Evolutionary conservation across 2,113 vertebrate genomes (phyloP).

Genomic region (Nanorana parkeri): DNA sequence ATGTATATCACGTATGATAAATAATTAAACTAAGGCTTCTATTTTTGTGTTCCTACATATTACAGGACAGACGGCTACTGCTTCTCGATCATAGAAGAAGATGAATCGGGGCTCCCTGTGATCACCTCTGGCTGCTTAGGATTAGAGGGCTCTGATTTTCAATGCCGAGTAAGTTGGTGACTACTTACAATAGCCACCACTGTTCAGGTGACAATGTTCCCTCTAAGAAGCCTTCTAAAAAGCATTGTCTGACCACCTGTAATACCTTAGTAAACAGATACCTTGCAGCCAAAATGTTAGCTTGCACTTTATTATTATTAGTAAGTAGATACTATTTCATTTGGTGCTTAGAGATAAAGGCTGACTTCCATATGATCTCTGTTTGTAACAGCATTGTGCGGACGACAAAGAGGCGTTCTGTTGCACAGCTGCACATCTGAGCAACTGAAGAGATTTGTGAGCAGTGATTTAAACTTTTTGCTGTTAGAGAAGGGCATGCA

Average conservation of each 20-base stretch:
- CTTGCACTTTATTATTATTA: slow-evolving; percentile 1
- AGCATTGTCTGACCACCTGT: neutral
- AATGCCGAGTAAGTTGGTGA: slow-evolving; percentile 87
- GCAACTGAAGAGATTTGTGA: slow-evolving; percentile 25
- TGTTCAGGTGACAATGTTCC: slow-evolving; percentile 44
- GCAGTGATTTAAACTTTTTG: slow-evolving; percentile 13
- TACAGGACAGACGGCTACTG: slow-evolving; percentile 93
- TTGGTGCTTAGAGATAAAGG: slow-evolving; percentile 10
- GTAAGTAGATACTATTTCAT: slow-evolving; percentile 31
- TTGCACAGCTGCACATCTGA: slow-evolving; percentile 43
- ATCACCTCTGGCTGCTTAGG: slow-evolving; percentile 92
- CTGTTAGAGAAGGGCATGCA: slow-evolving; percentile 24
- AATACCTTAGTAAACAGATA: slow-evolving; percentile 35
- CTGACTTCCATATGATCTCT: slow-evolving; percentile 31
- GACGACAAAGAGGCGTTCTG: slow-evolving; percentile 49
- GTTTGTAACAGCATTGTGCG: slow-evolving; percentile 31
- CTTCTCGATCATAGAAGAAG: slow-evolving; percentile 96
- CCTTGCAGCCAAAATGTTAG: neutral
- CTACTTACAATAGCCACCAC: neutral
- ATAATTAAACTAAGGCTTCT: neutral
- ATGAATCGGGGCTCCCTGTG: slow-evolving; percentile 84
- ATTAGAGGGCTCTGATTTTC: slow-evolving; percentile 90
- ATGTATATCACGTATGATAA: neutral
- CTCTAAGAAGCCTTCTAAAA: slow-evolving; percentile 28
- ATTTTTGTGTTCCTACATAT: neutral